These are phyloP conservation scores for Rhingia campestris DNA, from an alignment of 2,888 invertebrate species.

Conservation along the genomic window DNA sequence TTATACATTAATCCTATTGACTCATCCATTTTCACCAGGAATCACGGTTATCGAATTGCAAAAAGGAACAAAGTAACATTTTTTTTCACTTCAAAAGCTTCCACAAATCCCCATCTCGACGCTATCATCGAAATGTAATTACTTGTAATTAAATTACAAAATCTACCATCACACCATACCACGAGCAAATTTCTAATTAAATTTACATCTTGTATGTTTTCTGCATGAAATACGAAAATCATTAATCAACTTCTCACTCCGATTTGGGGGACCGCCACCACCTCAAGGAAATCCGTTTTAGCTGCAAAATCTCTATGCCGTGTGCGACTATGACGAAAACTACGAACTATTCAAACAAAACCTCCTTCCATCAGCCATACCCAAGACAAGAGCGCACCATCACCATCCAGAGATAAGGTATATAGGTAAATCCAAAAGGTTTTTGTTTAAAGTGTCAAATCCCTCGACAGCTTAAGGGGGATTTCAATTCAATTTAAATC, in stretches of 20 bases:
- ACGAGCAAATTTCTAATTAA: slow-evolving; percentile 44
- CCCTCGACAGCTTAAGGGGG: slow-evolving; percentile 70
- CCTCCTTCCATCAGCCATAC: slow-evolving; percentile 8
- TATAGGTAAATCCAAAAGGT: slow-evolving; percentile 47
- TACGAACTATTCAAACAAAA: slow-evolving; percentile 55
- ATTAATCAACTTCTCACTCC: slow-evolving; percentile 49
- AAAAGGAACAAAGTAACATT: no score
- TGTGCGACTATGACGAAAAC: slow-evolving; percentile 28
- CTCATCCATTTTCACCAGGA: no score
- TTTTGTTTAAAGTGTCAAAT: slow-evolving; percentile 73
- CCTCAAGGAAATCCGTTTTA: slow-evolving; percentile 26
- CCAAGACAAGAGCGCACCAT: neutral
- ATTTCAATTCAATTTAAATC: slow-evolving; percentile 73
- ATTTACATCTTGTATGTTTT: slow-evolving; percentile 48
- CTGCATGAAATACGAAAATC: slow-evolving; percentile 51
- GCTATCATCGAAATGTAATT: neutral
- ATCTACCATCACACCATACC: slow-evolving; percentile 13
- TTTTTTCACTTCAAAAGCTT: no score
- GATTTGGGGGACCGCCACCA: neutral
- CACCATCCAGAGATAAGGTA: neutral
- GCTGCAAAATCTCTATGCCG: slow-evolving; percentile 23
- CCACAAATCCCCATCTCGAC: no score
- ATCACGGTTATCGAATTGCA: no score
- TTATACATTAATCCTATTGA: no score
- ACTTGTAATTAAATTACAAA: slow-evolving; percentile 48